phyloP scores from a whole-genome alignment of 2,888 invertebrate species.

The Dryadula phaetusa region DNA sequence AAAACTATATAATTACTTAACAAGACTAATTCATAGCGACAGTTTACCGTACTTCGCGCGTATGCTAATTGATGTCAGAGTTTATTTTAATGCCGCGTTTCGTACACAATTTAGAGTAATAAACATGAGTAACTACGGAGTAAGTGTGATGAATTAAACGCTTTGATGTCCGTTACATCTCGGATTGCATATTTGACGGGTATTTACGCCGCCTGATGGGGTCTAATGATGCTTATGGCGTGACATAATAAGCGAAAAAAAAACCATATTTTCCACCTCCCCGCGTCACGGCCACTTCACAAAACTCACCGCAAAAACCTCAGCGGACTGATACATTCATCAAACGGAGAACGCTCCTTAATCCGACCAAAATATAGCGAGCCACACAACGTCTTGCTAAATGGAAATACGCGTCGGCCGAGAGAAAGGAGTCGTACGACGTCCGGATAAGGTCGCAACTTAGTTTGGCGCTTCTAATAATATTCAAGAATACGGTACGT shows the following conservation, averaged over 20 bases:
- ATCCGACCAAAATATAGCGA: slow-evolving; percentile 72
- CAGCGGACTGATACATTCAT: slow-evolving; percentile 70
- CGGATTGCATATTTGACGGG: slow-evolving; percentile 17
- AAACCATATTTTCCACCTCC: slow-evolving; percentile 54
- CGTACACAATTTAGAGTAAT: slow-evolving; percentile 53
- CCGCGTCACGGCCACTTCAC: slow-evolving; percentile 57
- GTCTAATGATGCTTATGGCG: slow-evolving; percentile 46
- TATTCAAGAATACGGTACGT: slow-evolving; percentile 63
- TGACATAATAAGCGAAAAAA: slow-evolving; percentile 52
- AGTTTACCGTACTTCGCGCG: slow-evolving; percentile 52
- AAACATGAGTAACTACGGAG: slow-evolving; percentile 50
- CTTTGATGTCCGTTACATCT: slow-evolving; percentile 54
- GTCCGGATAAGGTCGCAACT: slow-evolving; percentile 59
- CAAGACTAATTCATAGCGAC: slow-evolving; percentile 44
- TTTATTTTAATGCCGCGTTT: slow-evolving; percentile 61
- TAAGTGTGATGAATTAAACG: slow-evolving; percentile 56
- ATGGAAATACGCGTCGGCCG: slow-evolving; percentile 61
- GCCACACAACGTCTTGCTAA: slow-evolving; percentile 66
- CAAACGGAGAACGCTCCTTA: slow-evolving; percentile 72
- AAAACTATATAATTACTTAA: slow-evolving; percentile 18
- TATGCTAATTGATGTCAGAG: slow-evolving; percentile 67
- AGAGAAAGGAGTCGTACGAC: slow-evolving; percentile 59
- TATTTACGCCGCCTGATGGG: slow-evolving; percentile 10
- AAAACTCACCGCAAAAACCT: slow-evolving; percentile 66
- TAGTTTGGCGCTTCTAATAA: slow-evolving; percentile 52